Evolutionary conservation across 1,140 invertebrate species (phyloP), one percentile per base, ranked within the genome.

Genomic region (Colletes latitarsis): DNA sequence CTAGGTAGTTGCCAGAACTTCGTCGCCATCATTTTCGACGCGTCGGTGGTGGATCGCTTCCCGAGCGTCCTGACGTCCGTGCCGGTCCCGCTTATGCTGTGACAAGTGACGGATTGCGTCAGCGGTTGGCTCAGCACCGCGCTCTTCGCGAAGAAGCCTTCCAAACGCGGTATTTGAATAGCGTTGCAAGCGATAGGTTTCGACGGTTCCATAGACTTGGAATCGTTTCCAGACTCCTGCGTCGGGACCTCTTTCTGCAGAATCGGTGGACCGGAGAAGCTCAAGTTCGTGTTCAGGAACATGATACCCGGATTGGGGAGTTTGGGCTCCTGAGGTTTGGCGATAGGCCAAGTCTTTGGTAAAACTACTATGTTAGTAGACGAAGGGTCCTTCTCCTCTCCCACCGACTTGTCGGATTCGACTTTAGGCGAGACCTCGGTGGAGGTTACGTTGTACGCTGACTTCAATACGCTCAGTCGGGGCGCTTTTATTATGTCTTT

Each of bases 401-500:
- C 19, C 3, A 19, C 15, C 5, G 17, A 57, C 39, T 64, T 74
- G 14, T 82, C 81, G 10, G n/a, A 3, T 12, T 79, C 67, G 3
- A 41, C 5, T 15, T 83, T 84, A 6, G 67, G 4, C 12, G 76
- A 62, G 6, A 71, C 21, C 39, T 68, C 73, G 4, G 30, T 57
- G 0, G 69, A 41, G 0, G 64, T 3, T 64, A 72, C 64, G 14
- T 67, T 76, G 43, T 81, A 71, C 9, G 77, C 82, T 21, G 77
- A 66, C 14, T 87, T 84, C 39, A 86, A 55, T 0, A 90, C 19
- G 39, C 77, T 90, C 1, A 92, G 64, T 21, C 84, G 90, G 0
- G 92, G 83, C 0, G 89, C 89, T 75, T 90, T 89, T 39, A 92
- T 63, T 0, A 92, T 75, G 60, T 82, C 68, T 17, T 88, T 90